These are phyloP conservation scores for Xestia rhomboidea DNA, from an alignment of 2,888 invertebrate genomes.

Conservation along the genomic window DNA sequence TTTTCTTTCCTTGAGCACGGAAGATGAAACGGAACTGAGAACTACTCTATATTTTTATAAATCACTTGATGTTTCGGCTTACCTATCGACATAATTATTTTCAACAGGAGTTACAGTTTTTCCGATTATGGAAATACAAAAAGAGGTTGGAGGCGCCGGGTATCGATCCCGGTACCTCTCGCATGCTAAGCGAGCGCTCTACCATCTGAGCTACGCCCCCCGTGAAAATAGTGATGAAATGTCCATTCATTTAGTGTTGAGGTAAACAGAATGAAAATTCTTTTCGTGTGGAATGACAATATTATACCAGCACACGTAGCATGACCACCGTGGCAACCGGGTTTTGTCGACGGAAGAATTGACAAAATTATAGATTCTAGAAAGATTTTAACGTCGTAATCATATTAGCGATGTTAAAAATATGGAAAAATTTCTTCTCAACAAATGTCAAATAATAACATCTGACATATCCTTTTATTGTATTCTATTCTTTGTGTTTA, in stretches of 20 bases:
- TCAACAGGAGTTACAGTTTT: neutral
- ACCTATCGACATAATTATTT: neutral
- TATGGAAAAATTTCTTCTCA: too few relatives aligned
- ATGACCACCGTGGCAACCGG: too few relatives aligned
- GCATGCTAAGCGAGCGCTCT: slow-evolving; percentile 91
- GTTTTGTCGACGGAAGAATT: too few relatives aligned
- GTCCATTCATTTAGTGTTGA: too few relatives aligned
- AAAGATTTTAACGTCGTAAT: too few relatives aligned
- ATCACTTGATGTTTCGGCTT: neutral
- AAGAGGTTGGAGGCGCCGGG: slow-evolving; percentile 88
- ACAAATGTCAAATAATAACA: too few relatives aligned
- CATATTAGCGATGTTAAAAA: too few relatives aligned
- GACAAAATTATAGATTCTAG: too few relatives aligned
- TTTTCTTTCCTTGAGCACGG: neutral
- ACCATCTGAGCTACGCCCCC: slow-evolving; percentile 91
- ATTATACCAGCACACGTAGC: neutral
- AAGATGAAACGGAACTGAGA: neutral
- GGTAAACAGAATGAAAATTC: neutral
- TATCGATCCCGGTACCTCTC: slow-evolving; percentile 91
- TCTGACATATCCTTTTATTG: too few relatives aligned
- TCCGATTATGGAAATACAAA: slow-evolving; percentile 19
- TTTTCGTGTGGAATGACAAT: neutral
- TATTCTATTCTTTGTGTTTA: too few relatives aligned
- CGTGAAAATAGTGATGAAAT: rapidly evolving
- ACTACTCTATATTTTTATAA: neutral